Percentiles rank a stretch among this genome's conserved stretches.
Evolutionary conservation across 2,797 vertebrate genomes (phyloP).

Genomic region (Aulostomus chinensis): DNA sequence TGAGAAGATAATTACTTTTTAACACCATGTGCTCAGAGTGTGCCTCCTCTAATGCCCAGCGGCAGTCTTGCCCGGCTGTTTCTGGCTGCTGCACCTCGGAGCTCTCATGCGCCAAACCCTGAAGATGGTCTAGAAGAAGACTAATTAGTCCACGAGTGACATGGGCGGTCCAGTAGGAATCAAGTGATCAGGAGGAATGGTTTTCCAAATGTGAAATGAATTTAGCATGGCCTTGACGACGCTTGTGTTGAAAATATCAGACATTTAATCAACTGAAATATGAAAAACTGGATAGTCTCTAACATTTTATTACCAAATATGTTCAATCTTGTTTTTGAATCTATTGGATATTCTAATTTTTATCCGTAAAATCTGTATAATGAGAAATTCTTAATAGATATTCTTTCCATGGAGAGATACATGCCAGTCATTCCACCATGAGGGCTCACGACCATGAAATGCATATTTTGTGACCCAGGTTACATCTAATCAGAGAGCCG

Average conservation of each 20-base stretch:
- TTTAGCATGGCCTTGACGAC: not conserved
- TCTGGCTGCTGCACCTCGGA: slow-evolving; percentile 50
- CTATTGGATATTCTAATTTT: slow-evolving; percentile 5
- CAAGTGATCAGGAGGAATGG: slow-evolving; percentile 25
- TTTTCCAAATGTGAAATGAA: slow-evolving; percentile 26
- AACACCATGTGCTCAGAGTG: slow-evolving; percentile 49
- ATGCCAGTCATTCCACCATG: slow-evolving; percentile 19
- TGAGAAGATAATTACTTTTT: slow-evolving; percentile 64
- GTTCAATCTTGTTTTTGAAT: slow-evolving; percentile 12
- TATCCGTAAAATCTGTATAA: slow-evolving; percentile 28
- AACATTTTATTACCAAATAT: slow-evolving; percentile 12
- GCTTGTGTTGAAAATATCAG: too few relatives aligned
- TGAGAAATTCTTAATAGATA: slow-evolving; percentile 17
- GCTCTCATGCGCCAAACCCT: slow-evolving; percentile 43
- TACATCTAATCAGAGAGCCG: slow-evolving; percentile 47
- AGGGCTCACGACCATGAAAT: slow-evolving; percentile 46
- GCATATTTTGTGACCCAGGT: slow-evolving; percentile 50
- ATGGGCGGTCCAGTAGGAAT: slow-evolving; percentile 35
- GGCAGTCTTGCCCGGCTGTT: slow-evolving; percentile 50
- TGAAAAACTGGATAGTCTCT: not conserved
- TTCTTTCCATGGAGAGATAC: slow-evolving; percentile 31
- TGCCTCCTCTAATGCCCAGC: slow-evolving; percentile 48
- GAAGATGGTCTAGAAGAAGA: slow-evolving; percentile 50
- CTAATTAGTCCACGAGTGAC: slow-evolving; percentile 61
- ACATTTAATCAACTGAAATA: too few relatives aligned